Percentiles rank a stretch among this genome's conserved stretches.
Evolutionary conservation across 2,113 vertebrate species (phyloP).

Genomic region (Patagioenas fasciata): DNA sequence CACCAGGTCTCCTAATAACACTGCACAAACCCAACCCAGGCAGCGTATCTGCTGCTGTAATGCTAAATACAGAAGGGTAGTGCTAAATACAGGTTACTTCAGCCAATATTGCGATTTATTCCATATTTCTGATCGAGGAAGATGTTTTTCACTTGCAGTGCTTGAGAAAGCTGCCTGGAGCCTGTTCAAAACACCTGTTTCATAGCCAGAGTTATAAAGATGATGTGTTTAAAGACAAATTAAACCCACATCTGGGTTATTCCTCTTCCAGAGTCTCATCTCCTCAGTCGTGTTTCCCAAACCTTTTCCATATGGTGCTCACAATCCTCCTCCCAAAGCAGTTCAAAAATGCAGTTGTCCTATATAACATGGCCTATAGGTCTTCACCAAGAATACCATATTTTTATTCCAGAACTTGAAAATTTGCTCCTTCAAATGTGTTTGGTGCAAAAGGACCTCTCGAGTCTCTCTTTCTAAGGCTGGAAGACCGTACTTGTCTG

Average conservation of each 20-base stretch:
- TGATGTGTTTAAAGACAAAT: not conserved
- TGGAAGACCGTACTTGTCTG: not conserved
- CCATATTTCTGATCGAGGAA: not conserved
- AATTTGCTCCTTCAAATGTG: not conserved
- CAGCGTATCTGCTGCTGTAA: fast-evolving
- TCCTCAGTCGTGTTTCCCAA: not conserved
- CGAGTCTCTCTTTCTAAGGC: not conserved
- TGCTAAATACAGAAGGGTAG: too few species aligned
- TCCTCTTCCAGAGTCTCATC: not conserved
- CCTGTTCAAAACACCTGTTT: not conserved
- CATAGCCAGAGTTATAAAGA: not conserved
- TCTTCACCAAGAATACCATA: not conserved
- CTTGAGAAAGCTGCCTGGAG: not conserved
- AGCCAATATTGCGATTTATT: not conserved
- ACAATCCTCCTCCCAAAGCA: not conserved
- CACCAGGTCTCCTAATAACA: not conserved
- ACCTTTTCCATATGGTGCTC: not conserved
- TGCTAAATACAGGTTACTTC: not conserved
- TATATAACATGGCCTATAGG: fast-evolving
- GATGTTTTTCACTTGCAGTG: not conserved
- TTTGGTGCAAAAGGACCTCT: not conserved
- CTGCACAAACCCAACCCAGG: not conserved
- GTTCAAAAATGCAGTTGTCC: not conserved
- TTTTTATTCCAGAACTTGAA: not conserved
- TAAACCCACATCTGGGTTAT: not conserved